Evolutionary conservation across 2,888 invertebrate genomes (phyloP), one percentile per base, ranked within the genome.

Genomic region (Dynastes tityus): DNA sequence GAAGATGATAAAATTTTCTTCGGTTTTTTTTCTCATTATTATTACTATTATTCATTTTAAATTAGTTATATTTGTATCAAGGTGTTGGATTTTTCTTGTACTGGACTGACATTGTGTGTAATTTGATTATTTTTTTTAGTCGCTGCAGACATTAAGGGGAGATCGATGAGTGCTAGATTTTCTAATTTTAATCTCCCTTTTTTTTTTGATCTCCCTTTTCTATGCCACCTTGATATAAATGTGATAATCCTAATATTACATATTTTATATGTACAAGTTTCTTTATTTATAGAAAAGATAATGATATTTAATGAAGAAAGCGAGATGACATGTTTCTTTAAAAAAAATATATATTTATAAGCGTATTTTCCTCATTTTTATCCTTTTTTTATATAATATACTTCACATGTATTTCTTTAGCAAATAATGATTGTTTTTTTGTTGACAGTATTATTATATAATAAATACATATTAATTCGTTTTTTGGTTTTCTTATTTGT

Each of bases 381-480:
- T 22, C 29, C 45, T 22, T 73, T 73, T 58, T 73, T 61, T 16
- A 53, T 53, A 73, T 73, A 73, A 37, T 61, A 58, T 40, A 58
- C 32, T 45, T 73, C 32, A 22, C 45, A 68, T 61, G 73, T 73
- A 58, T 61, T 73, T 58, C 53, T 58, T 61, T 73, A 73, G 58
- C 40, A 61, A 73, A 45, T 61, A 61, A 58, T 16, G 32, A 61
- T 2, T 13, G n/a, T 40, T 58, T 77, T 77, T 79, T 77, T 77
- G 77, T 79, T 79, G 76, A 73, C 77, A 77, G 77, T 77, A 79
- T 77, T 78, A 78, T 78, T 79, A 79, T 58, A 73, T 22, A 61
- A 79, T 77, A 73, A 79, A 79, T 79, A 77, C 77, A 76, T 79
- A 65, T 16, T 74, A 79, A 79, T 71, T 79, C 76, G 76, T 79